These are phyloP conservation scores for Ophiothrix spiculata DNA, from an alignment of 35 echinoderm and acorn worm species.

Conservation along the genomic window DNA sequence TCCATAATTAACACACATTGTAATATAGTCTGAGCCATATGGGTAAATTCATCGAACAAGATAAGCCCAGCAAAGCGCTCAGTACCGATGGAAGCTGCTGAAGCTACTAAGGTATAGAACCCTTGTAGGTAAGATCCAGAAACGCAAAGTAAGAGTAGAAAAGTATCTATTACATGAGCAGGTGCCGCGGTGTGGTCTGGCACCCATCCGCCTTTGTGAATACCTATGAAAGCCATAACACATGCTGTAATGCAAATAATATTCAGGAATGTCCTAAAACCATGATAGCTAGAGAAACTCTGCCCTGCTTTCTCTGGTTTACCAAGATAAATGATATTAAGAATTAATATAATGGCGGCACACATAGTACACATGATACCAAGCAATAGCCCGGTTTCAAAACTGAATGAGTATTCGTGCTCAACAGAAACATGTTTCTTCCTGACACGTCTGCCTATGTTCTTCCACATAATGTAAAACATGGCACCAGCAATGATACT, in stretches of 20 bases:
- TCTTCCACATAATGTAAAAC: slow-evolving; percentile 94
- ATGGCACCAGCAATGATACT: slow-evolving; percentile 88
- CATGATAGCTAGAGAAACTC: slow-evolving; percentile 81
- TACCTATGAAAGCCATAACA: slow-evolving; percentile 63
- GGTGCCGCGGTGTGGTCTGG: slow-evolving; percentile 61
- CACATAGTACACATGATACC: slow-evolving; percentile 93
- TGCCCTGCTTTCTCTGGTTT: slow-evolving; percentile 61
- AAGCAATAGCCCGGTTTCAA: slow-evolving; percentile 78
- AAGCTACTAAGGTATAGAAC: slow-evolving; percentile 79
- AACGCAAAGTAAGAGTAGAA: slow-evolving; percentile 68
- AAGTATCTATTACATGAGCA: slow-evolving; percentile 69
- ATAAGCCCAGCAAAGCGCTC: slow-evolving; percentile 53
- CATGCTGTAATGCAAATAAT: slow-evolving; percentile 71
- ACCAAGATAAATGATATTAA: slow-evolving; percentile 85
- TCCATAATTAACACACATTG: slow-evolving; percentile 83
- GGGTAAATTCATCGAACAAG: slow-evolving; percentile 74
- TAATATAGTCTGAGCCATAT: slow-evolving; percentile 76
- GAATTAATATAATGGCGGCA: slow-evolving; percentile 82
- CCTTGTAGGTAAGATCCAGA: slow-evolving; percentile 69
- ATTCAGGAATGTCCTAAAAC: slow-evolving; percentile 87
- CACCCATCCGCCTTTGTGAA: slow-evolving; percentile 85
- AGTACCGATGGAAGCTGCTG: slow-evolving; percentile 46
- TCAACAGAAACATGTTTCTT: slow-evolving; percentile 7
- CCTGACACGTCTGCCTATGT: slow-evolving; percentile 69
- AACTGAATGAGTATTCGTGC: slow-evolving; percentile 38